phyloP scores from a whole-genome alignment of 2,797 vertebrate genomes.

The Ctenochaetus hawaiiensis region DNA sequence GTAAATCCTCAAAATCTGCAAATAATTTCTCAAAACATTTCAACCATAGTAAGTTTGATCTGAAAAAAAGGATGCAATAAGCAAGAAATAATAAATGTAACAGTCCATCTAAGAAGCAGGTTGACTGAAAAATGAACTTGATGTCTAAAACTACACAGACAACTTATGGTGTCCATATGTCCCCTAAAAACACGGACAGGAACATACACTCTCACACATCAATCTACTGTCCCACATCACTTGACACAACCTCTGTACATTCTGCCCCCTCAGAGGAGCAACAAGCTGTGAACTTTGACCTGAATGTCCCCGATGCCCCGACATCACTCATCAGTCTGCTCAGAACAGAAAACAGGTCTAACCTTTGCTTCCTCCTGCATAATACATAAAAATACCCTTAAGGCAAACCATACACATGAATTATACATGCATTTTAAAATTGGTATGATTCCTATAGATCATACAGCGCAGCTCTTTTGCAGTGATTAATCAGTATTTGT shows the following conservation, averaged over 20 bases:
- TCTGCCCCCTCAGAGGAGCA: not conserved
- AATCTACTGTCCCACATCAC: not conserved
- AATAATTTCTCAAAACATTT: not conserved
- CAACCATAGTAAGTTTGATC: not conserved
- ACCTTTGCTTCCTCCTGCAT: not conserved
- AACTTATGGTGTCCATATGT: conserved; percentile 10
- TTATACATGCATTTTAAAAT: not conserved
- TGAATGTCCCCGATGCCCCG: not conserved
- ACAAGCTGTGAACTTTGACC: conserved; percentile 47
- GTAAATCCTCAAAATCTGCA: not conserved
- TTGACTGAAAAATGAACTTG: not conserved
- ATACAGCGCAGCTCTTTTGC: not conserved
- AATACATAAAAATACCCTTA: not conserved
- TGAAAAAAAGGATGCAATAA: conserved; percentile 16
- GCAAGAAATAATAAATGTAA: not conserved
- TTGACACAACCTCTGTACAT: conserved; percentile 22
- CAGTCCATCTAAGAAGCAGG: not conserved
- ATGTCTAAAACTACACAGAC: conserved; percentile 1
- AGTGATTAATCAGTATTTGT: conserved; percentile 1
- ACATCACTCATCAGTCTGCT: conserved; percentile 39
- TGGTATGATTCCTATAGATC: not conserved
- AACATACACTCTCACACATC: not conserved
- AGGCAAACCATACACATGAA: not conserved
- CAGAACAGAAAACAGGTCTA: conserved; percentile 38
- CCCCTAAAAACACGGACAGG: not conserved